Percentiles rank a stretch among this genome's conserved stretches.
These are phyloP conservation scores for Cynoglossus semilaevis DNA, from an alignment of 2,113 vertebrate genomes.

Conservation along the genomic window DNA sequence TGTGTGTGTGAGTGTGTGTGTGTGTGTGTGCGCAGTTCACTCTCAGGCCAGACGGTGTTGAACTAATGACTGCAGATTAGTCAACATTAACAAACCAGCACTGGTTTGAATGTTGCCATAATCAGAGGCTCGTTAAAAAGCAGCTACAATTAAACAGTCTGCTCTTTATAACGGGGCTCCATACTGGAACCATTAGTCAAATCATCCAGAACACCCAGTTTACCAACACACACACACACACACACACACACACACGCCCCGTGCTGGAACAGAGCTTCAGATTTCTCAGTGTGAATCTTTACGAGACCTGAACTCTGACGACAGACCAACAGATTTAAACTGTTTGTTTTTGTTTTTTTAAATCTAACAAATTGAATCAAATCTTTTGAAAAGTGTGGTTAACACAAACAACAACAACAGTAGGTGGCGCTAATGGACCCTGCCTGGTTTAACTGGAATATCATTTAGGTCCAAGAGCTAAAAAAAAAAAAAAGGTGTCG, in stretches of 20 bases:
- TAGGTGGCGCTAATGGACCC: too few species aligned
- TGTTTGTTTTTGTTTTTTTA: too few species aligned
- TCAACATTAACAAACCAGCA: constrained; percentile 68
- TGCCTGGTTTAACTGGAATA: too few species aligned
- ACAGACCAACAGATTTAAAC: too few species aligned
- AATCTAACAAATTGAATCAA: too few species aligned
- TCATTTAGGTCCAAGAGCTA: too few species aligned
- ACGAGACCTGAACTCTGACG: too few species aligned
- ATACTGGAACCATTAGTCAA: constrained; percentile 75
- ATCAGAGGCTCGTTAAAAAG: constrained; percentile 71
- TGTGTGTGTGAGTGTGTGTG: constrained; percentile 20
- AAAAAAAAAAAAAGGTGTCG: too few species aligned
- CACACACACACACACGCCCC: constrained; percentile 24
- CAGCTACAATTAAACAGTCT: constrained; percentile 75
- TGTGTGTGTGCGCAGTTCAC: constrained; percentile 60
- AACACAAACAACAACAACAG: too few species aligned
- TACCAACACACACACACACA: constrained; percentile 48
- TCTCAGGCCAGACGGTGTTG: constrained; percentile 67
- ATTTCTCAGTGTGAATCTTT: constrained; percentile 43
- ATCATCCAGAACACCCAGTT: constrained; percentile 73
- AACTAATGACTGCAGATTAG: constrained; percentile 74
- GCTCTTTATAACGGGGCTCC: constrained; percentile 62
- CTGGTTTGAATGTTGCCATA: constrained; percentile 68
- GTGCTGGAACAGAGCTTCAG: constrained; percentile 25
- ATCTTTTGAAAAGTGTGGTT: too few species aligned